These are phyloP conservation scores for Edolisoma coerulescens DNA, from an alignment of 2,113 vertebrate species.

Conservation along the genomic window DNA sequence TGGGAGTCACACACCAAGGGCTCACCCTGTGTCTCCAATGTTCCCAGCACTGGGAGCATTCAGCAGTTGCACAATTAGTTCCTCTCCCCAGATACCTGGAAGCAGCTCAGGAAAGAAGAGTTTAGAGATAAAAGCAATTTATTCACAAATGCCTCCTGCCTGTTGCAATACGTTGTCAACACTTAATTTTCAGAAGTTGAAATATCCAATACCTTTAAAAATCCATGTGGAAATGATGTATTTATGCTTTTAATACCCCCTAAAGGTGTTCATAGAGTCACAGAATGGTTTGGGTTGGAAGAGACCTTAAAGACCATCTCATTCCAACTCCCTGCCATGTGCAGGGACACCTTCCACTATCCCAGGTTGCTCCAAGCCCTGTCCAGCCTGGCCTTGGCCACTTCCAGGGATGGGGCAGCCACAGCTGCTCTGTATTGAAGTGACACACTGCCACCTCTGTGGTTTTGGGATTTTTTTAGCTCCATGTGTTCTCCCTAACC, in stretches of 20 bases:
- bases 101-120: neutral
- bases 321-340: neutral
- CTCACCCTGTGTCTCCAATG: neutral
- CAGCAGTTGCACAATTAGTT: neutral
- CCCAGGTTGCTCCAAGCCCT: fast-evolving
- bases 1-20: neutral
- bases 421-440: neutral
- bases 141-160: neutral
- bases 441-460: neutral
- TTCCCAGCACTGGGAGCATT: neutral
- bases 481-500: neutral
- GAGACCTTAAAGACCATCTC: neutral
- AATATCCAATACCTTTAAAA: neutral
- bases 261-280: neutral
- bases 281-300: neutral
- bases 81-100: neutral
- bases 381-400: neutral
- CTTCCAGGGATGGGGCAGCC: neutral
- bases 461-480: neutral
- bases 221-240: neutral
- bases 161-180: neutral
- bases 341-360: neutral
- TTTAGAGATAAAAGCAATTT: neutral
- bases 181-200: neutral
- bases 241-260: neutral